A percentile compares a stretch with the other conserved stretches of the same genome.
Conservation (phyloP, 2,113 vertebrate species). For the Turdus rufiventris region DNA sequence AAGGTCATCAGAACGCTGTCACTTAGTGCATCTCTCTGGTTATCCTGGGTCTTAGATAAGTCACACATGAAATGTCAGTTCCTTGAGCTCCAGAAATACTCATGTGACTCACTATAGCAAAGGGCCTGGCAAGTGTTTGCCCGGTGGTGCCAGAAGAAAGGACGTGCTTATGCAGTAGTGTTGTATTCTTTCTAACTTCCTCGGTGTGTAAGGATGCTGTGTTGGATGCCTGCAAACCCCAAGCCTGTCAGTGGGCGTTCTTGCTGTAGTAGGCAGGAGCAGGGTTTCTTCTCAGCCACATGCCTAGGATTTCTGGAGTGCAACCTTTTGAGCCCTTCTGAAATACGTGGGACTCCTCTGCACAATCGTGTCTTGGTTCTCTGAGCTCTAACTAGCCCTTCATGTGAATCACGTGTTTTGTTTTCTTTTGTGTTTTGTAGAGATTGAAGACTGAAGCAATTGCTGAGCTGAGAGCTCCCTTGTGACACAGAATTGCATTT, state of each 20-base stretch:
- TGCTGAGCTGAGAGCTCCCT: conserved; percentile 28
- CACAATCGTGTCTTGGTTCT: neutral
- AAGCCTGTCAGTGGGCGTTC: neutral
- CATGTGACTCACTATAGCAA: neutral
- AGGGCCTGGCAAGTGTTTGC: neutral
- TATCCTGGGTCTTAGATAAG: neutral
- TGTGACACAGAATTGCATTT: conserved; percentile 33
- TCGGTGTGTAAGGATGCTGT: neutral
- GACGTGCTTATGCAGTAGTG: neutral
- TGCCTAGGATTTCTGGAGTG: neutral
- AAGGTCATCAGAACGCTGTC: neutral
- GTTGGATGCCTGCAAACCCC: neutral
- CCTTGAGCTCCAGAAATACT: neutral
- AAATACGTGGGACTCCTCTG: neutral
- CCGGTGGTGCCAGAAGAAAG: neutral
- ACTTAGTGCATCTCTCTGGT: neutral
- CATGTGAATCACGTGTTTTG: conserved; percentile 8
- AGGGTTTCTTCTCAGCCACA: neutral
- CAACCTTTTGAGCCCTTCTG: neutral
- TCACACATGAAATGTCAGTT: neutral
- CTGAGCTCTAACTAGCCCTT: neutral
- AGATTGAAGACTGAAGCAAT: neutral
- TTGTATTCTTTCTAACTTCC: neutral
- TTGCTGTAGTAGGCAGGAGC: neutral
- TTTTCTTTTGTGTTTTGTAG: conserved; percentile 24